phyloP scores from a whole-genome alignment of 2,797 vertebrate species.

The Melanotaenia pygmaea region DNA sequence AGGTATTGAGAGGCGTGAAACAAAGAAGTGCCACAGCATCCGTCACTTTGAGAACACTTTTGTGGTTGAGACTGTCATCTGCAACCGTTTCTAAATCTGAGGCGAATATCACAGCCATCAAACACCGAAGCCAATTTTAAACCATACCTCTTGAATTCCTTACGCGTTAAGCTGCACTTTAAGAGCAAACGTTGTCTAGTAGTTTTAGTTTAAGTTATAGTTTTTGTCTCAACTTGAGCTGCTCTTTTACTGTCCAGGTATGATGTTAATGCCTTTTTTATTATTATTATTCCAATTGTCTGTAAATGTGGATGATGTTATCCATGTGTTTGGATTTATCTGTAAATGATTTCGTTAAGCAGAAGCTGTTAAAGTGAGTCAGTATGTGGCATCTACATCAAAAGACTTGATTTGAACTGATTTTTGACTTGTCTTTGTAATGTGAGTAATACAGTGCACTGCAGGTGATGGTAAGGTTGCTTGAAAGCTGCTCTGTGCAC shows the following conservation, averaged over 20 bases:
- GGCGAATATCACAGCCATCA: conserved; percentile 57
- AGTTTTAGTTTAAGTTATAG: conserved; percentile 35
- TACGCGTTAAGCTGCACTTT: conserved; percentile 85
- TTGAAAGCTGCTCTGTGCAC: conserved; percentile 50
- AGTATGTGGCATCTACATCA: conserved; percentile 38
- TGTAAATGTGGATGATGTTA: conserved; percentile 49
- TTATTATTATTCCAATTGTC: conserved; percentile 47
- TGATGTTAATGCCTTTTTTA: conserved; percentile 30
- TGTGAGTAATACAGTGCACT: conserved; percentile 41
- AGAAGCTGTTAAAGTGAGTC: conserved; percentile 53
- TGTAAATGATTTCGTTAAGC: conserved; percentile 65
- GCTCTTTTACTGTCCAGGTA: conserved; percentile 43
- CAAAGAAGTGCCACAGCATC: conserved; percentile 88
- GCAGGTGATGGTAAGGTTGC: conserved; percentile 15
- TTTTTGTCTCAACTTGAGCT: conserved; percentile 53
- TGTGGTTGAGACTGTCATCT: conserved; percentile 95
- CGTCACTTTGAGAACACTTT: conserved; percentile 97
- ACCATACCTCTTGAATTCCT: conserved; percentile 81
- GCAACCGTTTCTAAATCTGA: conserved; percentile 81
- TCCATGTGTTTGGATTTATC: conserved; percentile 62
- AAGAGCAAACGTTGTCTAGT: conserved; percentile 71
- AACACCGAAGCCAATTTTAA: conserved; percentile 72
- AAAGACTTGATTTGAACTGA: conserved; percentile 31
- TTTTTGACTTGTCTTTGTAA: conserved; percentile 30
- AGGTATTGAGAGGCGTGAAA: conserved; percentile 89